Percentiles rank a stretch among this genome's conserved stretches.
These are phyloP conservation scores for Columba guinea DNA, from an alignment of 2,797 vertebrate species.

Conservation along the genomic window DNA sequence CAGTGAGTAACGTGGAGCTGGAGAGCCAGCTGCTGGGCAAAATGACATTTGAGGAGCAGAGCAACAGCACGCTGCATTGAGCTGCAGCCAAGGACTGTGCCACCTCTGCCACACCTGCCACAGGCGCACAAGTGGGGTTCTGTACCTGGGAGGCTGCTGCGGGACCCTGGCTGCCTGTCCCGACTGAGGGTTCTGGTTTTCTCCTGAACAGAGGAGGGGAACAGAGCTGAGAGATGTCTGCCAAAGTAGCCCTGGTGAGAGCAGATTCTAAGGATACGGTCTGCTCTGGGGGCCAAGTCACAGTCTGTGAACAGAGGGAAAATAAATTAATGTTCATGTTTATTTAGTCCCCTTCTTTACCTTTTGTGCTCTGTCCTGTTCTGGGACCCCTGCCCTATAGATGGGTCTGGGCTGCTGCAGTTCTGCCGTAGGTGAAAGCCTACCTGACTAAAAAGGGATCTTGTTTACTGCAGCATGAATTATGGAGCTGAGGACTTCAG, in stretches of 20 bases:
- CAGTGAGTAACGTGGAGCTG: conserved; percentile 88
- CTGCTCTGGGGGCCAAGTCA: conserved; percentile 33
- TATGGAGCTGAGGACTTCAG: not conserved
- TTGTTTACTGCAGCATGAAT: not conserved
- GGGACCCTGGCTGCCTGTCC: not conserved
- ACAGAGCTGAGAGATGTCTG: not conserved
- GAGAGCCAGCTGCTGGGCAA: conserved; percentile 90
- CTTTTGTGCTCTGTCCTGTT: conserved; percentile 17
- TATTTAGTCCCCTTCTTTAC: conserved; percentile 40
- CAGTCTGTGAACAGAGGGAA: conserved; percentile 32
- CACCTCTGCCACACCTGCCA: not conserved
- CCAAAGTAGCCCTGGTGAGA: conserved; percentile 32
- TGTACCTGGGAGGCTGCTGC: not conserved
- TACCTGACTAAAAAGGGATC: not conserved
- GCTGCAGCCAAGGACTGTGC: not conserved
- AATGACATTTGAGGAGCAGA: conserved; percentile 82
- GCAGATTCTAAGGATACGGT: conserved; percentile 36
- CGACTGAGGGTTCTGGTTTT: not conserved
- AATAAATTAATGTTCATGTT: conserved; percentile 79
- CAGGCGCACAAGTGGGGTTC: not conserved
- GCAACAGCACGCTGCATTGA: conserved; percentile 72
- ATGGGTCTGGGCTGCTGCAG: not conserved
- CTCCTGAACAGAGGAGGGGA: conserved; percentile 35
- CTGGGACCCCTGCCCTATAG: not conserved
- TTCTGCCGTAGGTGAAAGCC: not conserved